Evolutionary conservation across 2,113 vertebrate genomes (phyloP), one percentile per base, ranked within the genome.

Genomic region (Xiphias gladius): DNA sequence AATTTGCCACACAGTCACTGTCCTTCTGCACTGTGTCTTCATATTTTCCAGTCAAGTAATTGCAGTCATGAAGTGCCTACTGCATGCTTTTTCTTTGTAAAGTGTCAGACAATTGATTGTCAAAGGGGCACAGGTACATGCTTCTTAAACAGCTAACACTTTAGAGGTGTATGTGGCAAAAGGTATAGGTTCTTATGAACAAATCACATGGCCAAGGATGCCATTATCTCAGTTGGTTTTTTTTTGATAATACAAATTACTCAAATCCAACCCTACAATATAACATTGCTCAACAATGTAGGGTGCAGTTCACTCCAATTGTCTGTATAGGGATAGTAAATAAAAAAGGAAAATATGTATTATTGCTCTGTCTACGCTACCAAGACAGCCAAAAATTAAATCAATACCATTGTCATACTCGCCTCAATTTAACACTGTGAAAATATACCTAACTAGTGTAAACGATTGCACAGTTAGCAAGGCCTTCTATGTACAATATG

Each of bases 61-160:
- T 16, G 9, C 50, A 22, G 26, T 28, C 9, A 28, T 2, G 32
- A 35, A 10, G 35, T 11, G 35, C 13, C 46, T 4, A 3, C 19
- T 3, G 24, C 26, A 59, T 39, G 30, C 24, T 11, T 4, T 32
- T 11, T 20, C 50, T 48, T 12, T 17, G 30, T 28, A 14, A 39
- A 8, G 26, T 69, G 78, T 81, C 73, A 62, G 37, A 61, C 22
- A 19, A 2, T 50, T 30, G 3, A 35, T 52, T 69, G 13, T 54
- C 26, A 57, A n/a, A 20, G 35, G 69, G 76, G 72, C 64, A 62
- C 66, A 67, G 73, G 64, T 16, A 35, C 59, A 82, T 11, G n/a
- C 48, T 57, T 76, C 28, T 35, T 30, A 28, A 50, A 30, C 67
- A 52, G 59, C 20, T 32, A 10, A 35, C 59, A 66, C 54, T 5